Evolutionary conservation across 2,113 vertebrate genomes (phyloP).

Genomic region (Pituophis catenifer): DNA sequence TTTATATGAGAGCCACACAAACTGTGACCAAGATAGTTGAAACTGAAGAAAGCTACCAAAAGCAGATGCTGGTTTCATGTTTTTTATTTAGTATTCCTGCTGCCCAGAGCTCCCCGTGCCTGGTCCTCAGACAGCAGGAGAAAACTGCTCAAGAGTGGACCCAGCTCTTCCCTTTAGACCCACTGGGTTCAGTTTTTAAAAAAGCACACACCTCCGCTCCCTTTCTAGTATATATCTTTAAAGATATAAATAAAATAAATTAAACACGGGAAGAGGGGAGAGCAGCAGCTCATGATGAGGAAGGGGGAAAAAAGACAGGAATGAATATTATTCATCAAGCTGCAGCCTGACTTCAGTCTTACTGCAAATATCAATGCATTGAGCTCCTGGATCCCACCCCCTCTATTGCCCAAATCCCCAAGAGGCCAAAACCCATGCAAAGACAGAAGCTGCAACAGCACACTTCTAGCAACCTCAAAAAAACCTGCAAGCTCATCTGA

Average conservation of each 20-base stretch:
- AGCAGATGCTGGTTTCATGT: constrained; percentile 14
- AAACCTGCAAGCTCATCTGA: background rate
- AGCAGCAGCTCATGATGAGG: background rate
- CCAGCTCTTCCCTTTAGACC: constrained; percentile 34
- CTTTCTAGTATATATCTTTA: constrained; percentile 8
- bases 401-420: background rate
- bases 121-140: background rate
- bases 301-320: background rate
- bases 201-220: background rate
- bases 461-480: background rate
- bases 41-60: background rate
- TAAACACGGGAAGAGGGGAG: background rate
- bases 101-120: constrained; percentile 11
- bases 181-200: constrained; percentile 14
- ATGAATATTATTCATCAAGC: constrained; percentile 6
- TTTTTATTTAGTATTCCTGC: constrained; percentile 32
- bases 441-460: background rate
- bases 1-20: no score
- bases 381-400: background rate
- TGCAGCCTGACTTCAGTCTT: background rate
- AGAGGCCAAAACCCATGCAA: background rate
- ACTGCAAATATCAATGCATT: background rate
- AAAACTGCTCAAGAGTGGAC: background rate
- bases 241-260: constrained; percentile 15
- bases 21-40: background rate